Evolutionary conservation across 2,888 invertebrate species (phyloP), one percentile per base, ranked within the genome.

Genomic region (Emmelina monodactyla): DNA sequence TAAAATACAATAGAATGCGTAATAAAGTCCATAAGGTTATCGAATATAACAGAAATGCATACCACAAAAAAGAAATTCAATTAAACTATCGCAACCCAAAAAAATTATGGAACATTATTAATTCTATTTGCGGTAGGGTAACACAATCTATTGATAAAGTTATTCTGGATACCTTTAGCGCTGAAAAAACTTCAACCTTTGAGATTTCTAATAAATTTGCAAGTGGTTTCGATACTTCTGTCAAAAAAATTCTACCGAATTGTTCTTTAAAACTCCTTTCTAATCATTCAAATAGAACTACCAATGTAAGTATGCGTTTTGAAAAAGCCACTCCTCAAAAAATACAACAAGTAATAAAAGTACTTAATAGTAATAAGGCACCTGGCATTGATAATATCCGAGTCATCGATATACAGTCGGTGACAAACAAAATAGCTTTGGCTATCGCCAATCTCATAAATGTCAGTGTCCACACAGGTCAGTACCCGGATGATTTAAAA

Each of bases 371-470:
- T 6, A 19, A 19, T 6, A 19, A 19, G 9, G 9, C 5, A 5
- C 19, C 19, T 5, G 19, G 19, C 9, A 9, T 9, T 9, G 19
- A 19, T 19, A 9, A 9, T 5, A 30, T 37, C 22, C 13, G 37
- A 6, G 31, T 16, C 9, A 12, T 22, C 10, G 37, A 37, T 9
- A 30, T 37, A n/a, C 29, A 37, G 30, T 16, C 13, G 14, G 30
- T 37, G 15, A 22, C 11, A 2, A 16, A 19, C 12, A 2, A 14
- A 3, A 11, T 37, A 15, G 5, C 29, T 1, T 33, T 33, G 3
- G 16, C 31, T 1, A 30, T 37, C 2, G 33, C 30, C 2, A 33
- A 37, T 10, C 19, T 37, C 15, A 37, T 37, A 9, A 37, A 37
- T 12, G 4, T 7, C 2, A 30, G 37, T 12, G 22, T 37, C n/a